Evolutionary conservation across 2,888 invertebrate species (phyloP).

Genomic region (Microdon myrmicae): DNA sequence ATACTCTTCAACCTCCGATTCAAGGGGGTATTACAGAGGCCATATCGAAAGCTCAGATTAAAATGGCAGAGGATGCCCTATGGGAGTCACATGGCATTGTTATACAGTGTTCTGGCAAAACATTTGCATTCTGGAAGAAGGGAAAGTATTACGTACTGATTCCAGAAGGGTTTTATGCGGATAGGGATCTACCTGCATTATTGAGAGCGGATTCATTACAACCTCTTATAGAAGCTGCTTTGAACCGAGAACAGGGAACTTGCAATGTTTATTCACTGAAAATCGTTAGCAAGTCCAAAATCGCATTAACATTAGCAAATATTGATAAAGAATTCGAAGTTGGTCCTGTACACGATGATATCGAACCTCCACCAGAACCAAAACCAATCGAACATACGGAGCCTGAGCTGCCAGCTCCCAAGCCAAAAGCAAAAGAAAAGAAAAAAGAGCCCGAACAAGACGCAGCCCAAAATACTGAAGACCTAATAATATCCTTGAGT

Average conservation of each 20-base stretch:
- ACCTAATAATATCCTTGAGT: conserved; percentile 29
- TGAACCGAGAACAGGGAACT: not conserved
- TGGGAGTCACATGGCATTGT: conserved; percentile 35
- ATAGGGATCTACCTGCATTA: conserved; percentile 1
- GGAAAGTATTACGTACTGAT: conserved; percentile 7
- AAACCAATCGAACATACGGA: too few species aligned
- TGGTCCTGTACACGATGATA: not conserved
- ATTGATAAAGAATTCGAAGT: conserved; percentile 12
- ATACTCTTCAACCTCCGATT: not conserved
- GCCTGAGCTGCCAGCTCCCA: too few species aligned
- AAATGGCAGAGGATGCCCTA: conserved; percentile 21
- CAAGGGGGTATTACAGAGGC: conserved; percentile 2
- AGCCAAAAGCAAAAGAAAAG: conserved; percentile 3
- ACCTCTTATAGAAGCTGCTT: not conserved
- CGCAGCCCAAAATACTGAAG: not conserved
- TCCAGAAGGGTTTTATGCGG: conserved; percentile 16
- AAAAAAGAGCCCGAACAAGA: conserved; percentile 11
- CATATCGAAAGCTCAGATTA: conserved; percentile 15
- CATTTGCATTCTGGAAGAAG: conserved; percentile 51
- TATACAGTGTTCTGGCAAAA: conserved; percentile 28
- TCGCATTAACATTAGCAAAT: conserved; percentile 9
- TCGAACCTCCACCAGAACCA: not conserved
- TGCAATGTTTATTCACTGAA: conserved; percentile 28
- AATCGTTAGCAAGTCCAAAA: conserved; percentile 10
- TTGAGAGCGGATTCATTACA: conserved; percentile 8